Base-by-base conservation (phyloP, 2,888 invertebrate species). In the Melanostoma mellinum region DNA sequence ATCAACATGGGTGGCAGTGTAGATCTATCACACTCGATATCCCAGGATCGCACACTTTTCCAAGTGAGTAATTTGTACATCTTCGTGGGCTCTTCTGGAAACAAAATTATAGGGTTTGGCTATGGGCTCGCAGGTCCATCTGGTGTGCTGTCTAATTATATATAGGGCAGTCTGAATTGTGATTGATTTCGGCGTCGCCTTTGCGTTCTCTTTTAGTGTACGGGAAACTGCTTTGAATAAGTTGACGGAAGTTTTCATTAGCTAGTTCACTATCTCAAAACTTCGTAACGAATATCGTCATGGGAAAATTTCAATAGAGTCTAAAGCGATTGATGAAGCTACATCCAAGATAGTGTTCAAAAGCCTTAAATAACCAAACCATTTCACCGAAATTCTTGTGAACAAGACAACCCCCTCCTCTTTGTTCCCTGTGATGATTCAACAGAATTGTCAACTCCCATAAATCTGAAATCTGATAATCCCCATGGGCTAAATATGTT, bases 381-480 rank as follows among this genome's bases (percentile, higher is more conserved):
- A 9, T 50, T 4, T 4, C 6, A 10, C 20, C 4, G n/a, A 3
- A 30, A 50, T 42, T 6, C 6, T 50, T 50, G 32, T 52, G 52
- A n/a, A 20, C 20, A 20, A 20, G 10, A 33, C 3, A 6, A 33
- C 36, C 6, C 36, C 10, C 35, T 56, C 8, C 6, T 3, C 3
- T 4, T n/a, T 50, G 35, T 55, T 56, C 44, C 55, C 44, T 35
- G 32, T 30, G 53, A 40, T 6, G 60, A 38, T 6, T 84, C 74
- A 78, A 63, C 40, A 63, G 84, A 84, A 84, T 74, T 65, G 84
- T 78, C 74, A 84, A 63, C 84, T 71, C 55, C 35, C 69, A 84
- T 84, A 84, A 84, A 84, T 84, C 78, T 78, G 69, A 74, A 74
- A 78, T 74, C 77, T 78, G 84, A 84, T 84, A 84, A 82, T 50